These are phyloP conservation scores for Azorinus chamasolen DNA, from an alignment of 2,888 invertebrate genomes.

Conservation along the genomic window DNA sequence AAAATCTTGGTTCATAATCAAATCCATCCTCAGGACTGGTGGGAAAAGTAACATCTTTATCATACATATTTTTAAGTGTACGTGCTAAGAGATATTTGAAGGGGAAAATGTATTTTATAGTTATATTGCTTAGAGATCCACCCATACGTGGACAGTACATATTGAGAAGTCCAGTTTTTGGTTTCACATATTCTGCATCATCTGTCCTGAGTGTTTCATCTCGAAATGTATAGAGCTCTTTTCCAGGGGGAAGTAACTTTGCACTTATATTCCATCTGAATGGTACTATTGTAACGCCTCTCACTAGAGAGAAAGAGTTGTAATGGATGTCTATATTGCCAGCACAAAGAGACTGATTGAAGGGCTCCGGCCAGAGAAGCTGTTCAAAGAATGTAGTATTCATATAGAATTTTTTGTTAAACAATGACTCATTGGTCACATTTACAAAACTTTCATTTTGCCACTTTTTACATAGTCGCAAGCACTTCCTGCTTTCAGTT, in stretches of 20 bases:
- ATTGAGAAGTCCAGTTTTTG: conserved; percentile 28
- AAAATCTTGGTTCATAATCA: conserved; percentile 22
- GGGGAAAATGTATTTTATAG: conserved; percentile 20
- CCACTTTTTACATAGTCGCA: too few relatives aligned
- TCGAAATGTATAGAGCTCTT: conserved; percentile 39
- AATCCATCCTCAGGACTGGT: background rate
- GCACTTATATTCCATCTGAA: conserved; percentile 34
- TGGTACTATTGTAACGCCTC: conserved; percentile 23
- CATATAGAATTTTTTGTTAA: too few relatives aligned
- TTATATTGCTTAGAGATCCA: conserved; percentile 7
- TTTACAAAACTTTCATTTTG: too few relatives aligned
- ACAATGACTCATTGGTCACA: too few relatives aligned
- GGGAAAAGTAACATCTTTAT: background rate
- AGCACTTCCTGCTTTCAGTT: too few relatives aligned
- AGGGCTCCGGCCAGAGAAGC: background rate
- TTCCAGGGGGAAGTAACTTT: conserved; percentile 26
- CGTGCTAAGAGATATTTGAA: conserved; percentile 31
- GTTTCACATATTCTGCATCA: conserved; percentile 39
- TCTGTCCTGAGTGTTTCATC: conserved; percentile 29
- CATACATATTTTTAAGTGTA: background rate
- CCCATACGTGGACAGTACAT: conserved; percentile 30
- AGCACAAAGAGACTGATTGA: conserved; percentile 18
- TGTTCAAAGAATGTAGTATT: too few relatives aligned
- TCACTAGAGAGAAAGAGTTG: conserved; percentile 39
- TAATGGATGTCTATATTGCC: conserved; percentile 33